These are phyloP conservation scores for Pegea sp. DNA, from an alignment of 23 tunicate species.

Conservation along the genomic window DNA sequence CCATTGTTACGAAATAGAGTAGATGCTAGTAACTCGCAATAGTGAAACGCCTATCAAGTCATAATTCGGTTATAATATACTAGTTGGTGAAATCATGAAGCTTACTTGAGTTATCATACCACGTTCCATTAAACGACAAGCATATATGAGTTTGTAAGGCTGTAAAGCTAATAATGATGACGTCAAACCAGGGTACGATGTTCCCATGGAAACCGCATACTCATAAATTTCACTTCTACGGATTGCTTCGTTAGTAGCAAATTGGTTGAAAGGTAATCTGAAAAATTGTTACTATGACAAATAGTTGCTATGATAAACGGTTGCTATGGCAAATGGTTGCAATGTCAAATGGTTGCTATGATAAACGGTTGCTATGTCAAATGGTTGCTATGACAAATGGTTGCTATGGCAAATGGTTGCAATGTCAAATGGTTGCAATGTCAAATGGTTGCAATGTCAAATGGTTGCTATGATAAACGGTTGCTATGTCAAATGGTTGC, in stretches of 20 bases:
- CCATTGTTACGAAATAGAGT: constrained; percentile 21
- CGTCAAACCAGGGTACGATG: background rate
- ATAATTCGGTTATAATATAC: background rate
- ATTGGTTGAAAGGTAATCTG: constrained; percentile 48
- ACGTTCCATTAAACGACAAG: constrained; percentile 63
- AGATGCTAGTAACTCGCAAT: constrained; percentile 68
- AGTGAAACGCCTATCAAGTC: constrained; percentile 64
- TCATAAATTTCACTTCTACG: constrained; percentile 76
- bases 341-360: too few species aligned
- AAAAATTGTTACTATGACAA: too few species aligned
- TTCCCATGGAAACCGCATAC: constrained; percentile 53
- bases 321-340: too few species aligned
- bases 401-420: too few species aligned
- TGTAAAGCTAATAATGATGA: constrained; percentile 33
- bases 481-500: too few species aligned
- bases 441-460: too few species aligned
- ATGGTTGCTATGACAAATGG: too few species aligned
- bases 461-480: too few species aligned
- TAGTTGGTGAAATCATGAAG: background rate
- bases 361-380: too few species aligned
- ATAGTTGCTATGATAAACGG: too few species aligned
- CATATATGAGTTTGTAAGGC: constrained; percentile 70
- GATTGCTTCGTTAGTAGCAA: constrained; percentile 47
- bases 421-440: too few species aligned
- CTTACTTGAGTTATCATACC: constrained; percentile 71